phyloP scores from a whole-genome alignment of 2,888 invertebrate species.

The Trichogramma dendrolimi region DNA sequence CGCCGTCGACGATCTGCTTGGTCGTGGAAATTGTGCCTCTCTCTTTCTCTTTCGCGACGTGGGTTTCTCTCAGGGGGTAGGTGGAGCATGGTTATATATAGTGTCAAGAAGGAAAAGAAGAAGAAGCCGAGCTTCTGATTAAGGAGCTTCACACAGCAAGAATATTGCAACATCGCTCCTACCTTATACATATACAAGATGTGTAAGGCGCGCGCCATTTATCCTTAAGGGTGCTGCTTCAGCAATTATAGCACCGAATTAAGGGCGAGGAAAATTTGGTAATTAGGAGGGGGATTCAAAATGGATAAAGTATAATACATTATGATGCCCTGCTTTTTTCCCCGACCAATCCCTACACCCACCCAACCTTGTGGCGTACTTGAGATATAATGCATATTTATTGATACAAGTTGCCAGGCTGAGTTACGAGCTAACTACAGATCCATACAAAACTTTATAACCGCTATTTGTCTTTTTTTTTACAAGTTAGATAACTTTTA shows the following conservation, averaged over 20 bases:
- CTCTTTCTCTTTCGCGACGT: not conserved
- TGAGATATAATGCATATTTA: not conserved
- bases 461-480: conserved; percentile 2
- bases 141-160: conserved; percentile 33
- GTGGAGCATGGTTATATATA: conserved; percentile 8
- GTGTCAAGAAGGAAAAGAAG: conserved; percentile 31
- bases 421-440: not conserved
- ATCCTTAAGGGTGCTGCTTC: conserved; percentile 41
- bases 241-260: conserved; percentile 51
- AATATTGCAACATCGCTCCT: conserved; percentile 32
- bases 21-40: not conserved
- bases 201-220: not conserved
- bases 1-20: not conserved
- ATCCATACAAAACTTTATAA: conserved; percentile 8
- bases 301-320: conserved; percentile 39
- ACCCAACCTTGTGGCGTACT: not conserved
- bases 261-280: conserved; percentile 51
- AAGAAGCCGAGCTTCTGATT: conserved; percentile 32
- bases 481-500: no score
- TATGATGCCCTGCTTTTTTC: conserved; percentile 16
- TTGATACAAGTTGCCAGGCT: not conserved
- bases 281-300: conserved; percentile 48
- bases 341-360: not conserved
- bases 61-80: conserved; percentile 3
- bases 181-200: not conserved